Base-by-base conservation (phyloP, 2,113 vertebrate species). In the Oncorhynchus nerka region DNA sequence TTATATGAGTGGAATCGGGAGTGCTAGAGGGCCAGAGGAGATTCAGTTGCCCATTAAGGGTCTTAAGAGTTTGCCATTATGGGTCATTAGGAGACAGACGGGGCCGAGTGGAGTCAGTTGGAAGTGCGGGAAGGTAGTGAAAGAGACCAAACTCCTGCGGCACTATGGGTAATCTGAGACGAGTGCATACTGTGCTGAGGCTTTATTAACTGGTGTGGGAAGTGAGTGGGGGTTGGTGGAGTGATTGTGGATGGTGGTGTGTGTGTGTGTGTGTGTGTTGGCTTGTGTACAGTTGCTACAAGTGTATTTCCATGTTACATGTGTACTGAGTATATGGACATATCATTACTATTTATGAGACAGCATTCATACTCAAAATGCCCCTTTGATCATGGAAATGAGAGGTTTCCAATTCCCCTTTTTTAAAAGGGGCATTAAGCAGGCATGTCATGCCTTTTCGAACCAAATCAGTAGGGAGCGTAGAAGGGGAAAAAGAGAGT, bases 11-110 rank as follows among this genome's bases (percentile, higher is more conserved):
- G 9, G 28, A 20, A 4, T 19, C 8, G 16, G 6, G 28, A 19
- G 15, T 68, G 7, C 15, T 68, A 3, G 13, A 16, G 19, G 67
- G 30, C 67, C 15, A 39, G 67, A 64, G 28, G 30, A 39, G 67
- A 26, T 30, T 34, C 13, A 19, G 82, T 71, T 24, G 78, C 74
- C 77, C 68, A 62, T 79, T 81, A 32, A 77, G 75, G 81, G 66
- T 80, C 78, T 28, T 22, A 20, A 51, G 15, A 51, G 49, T 16
- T 39, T 9, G 64, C 64, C 26, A 28, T 65, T 65, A 28, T 4
- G 15, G 64, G 22, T 84, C 77, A 85, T 89, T 83, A 81, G 74
- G 76, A 73, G 79, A 20, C 59, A 68, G 78, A 78, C 76, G 74
- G 71, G 70, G 66, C 70, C 66, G n/a, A 20, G 32, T 26, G 49